A percentile compares a stretch with the other conserved stretches of the same genome.
Evolutionary conservation across 2,888 invertebrate genomes (phyloP).

Genomic region (Xanthorhoe spadicearia): DNA sequence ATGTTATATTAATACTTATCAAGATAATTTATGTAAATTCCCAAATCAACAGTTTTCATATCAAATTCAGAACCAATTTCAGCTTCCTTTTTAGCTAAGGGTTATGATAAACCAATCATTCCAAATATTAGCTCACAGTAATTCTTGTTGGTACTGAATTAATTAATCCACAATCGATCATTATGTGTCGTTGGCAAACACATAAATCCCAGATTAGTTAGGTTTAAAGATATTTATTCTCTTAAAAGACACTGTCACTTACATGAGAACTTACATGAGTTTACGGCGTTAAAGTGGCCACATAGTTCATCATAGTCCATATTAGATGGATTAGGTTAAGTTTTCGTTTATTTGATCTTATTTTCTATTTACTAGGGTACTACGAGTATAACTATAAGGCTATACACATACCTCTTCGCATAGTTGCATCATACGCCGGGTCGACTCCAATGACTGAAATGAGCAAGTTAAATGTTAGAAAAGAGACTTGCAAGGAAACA

Average conservation of each 20-base stretch:
- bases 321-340: constrained; percentile 14
- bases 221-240: too few species aligned
- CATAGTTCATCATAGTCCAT: constrained; percentile 17
- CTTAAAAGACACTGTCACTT: too few species aligned
- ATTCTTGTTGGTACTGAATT: constrained; percentile 14
- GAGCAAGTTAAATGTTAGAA: constrained; percentile 26
- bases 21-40: not conserved
- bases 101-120: constrained; percentile 65
- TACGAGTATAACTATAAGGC: constrained; percentile 24
- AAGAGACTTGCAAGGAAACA: not conserved
- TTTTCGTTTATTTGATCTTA: constrained; percentile 5
- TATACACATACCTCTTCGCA: constrained; percentile 94
- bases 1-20: not conserved
- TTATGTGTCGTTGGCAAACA: constrained; percentile 25
- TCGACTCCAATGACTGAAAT: constrained; percentile 96
- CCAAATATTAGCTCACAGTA: constrained; percentile 51
- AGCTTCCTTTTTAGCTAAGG: constrained; percentile 19
- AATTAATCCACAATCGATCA: constrained; percentile 20
- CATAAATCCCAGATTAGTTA: constrained; percentile 28
- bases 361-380: constrained; percentile 10
- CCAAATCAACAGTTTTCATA: constrained; percentile 51
- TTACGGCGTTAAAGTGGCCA: constrained; percentile 15
- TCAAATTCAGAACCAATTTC: constrained; percentile 53
- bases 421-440: constrained; percentile 95
- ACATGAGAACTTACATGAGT: too few species aligned